These are phyloP conservation scores for Panagrolaimus sp. DNA, from an alignment of 1,140 invertebrate genomes.

Conservation along the genomic window DNA sequence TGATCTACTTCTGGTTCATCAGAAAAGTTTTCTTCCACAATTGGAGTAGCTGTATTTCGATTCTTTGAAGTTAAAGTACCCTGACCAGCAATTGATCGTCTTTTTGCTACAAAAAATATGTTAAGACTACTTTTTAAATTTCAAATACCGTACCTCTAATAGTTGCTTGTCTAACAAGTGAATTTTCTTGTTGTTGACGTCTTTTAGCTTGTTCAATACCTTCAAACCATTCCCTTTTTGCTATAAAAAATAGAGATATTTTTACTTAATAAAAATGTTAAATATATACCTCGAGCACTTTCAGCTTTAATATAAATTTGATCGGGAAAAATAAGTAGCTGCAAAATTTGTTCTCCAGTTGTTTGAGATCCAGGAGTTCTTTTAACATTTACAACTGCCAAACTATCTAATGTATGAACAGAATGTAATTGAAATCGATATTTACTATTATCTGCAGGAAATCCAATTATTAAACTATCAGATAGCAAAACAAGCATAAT, in stretches of 20 bases:
- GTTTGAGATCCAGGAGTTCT: slow-evolving; percentile 61
- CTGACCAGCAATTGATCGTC: slow-evolving; percentile 21
- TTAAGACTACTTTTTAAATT: slow-evolving; percentile 59
- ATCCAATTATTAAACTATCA: slow-evolving; percentile 47
- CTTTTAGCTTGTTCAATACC: slow-evolving; percentile 86
- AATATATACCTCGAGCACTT: slow-evolving; percentile 47
- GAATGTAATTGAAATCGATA: slow-evolving; percentile 77
- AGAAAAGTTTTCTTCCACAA: slow-evolving; percentile 49
- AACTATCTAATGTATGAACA: slow-evolving; percentile 79
- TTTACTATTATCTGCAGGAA: slow-evolving; percentile 17
- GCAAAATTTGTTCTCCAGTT: slow-evolving; percentile 50
- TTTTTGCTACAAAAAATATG: slow-evolving; percentile 26
- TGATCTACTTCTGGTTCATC: slow-evolving; percentile 8
- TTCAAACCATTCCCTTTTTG: slow-evolving; percentile 84
- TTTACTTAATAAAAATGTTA: too few relatives aligned
- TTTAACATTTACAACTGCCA: slow-evolving; percentile 89
- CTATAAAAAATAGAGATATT: too few relatives aligned
- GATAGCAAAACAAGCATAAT: slow-evolving; percentile 48
- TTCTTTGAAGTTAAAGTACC: slow-evolving; percentile 26
- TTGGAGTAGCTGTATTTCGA: slow-evolving; percentile 35
- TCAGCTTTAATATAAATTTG: slow-evolving; percentile 51
- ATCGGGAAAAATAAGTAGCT: slow-evolving; percentile 48
- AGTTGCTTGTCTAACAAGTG: slow-evolving; percentile 63
- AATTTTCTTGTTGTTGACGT: slow-evolving; percentile 58
- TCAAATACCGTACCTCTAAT: too few relatives aligned